Percentiles rank a stretch among this genome's conserved stretches.
Conservation (phyloP, 2,113 vertebrate genomes). For the Microtus richardsoni region DNA sequence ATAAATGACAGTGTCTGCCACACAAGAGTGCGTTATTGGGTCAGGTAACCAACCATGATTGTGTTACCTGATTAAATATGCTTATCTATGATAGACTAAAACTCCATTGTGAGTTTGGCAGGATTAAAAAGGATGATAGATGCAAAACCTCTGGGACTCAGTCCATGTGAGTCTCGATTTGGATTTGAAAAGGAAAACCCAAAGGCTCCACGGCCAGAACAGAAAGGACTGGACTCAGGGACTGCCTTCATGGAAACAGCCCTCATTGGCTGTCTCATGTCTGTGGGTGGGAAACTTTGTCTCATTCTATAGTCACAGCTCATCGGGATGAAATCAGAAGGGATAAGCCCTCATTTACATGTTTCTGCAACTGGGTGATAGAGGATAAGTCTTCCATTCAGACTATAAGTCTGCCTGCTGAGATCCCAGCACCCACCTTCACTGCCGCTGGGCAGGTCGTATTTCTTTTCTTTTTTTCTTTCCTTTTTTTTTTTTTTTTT, state of each 20-base stretch:
- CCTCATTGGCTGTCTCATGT: background rate
- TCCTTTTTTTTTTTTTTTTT: no score
- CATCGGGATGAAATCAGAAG: background rate
- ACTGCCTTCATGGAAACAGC: background rate
- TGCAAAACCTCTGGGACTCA: background rate
- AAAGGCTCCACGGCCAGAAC: background rate
- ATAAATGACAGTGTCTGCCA: background rate
- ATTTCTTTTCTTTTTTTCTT: background rate
- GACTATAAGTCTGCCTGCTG: background rate
- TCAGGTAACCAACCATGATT: background rate
- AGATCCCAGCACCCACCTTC: background rate
- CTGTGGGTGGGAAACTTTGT: background rate
- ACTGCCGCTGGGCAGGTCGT: background rate
- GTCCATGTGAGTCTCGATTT: background rate
- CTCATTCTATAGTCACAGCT: background rate
- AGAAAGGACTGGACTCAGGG: background rate
- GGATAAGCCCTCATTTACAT: background rate
- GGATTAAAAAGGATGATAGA: background rate
- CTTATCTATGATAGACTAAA: background rate
- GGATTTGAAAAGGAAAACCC: conserved; percentile 20
- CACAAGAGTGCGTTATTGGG: background rate
- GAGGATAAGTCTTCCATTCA: background rate
- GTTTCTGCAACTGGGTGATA: background rate
- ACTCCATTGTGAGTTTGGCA: background rate
- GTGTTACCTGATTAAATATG: background rate